Evolutionary conservation across 2,888 invertebrate genomes (phyloP).

Genomic region (Gnatocerus cornutus): DNA sequence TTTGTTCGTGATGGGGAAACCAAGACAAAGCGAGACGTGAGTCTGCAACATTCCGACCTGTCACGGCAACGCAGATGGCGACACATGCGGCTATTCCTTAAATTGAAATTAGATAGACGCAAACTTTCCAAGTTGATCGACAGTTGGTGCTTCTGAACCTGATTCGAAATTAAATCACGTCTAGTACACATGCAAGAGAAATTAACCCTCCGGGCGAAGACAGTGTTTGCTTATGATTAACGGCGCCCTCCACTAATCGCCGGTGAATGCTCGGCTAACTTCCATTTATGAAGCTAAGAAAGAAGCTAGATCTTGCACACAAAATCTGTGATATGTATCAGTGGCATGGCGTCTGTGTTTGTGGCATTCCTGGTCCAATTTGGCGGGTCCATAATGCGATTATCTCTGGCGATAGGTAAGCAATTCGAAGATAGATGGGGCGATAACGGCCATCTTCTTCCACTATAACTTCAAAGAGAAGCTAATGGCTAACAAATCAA

Average conservation of each 20-base stretch:
- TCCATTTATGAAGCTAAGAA: no score
- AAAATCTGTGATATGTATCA: no score
- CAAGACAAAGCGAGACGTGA: slow-evolving; percentile 39
- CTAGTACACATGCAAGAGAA: slow-evolving; percentile 21
- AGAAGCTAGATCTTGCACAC: no score
- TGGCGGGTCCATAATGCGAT: slow-evolving; percentile 47
- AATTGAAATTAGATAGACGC: slow-evolving; percentile 63
- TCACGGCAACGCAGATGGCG: slow-evolving; percentile 54
- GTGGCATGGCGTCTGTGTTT: slow-evolving; percentile 1
- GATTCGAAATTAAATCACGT: slow-evolving; percentile 57
- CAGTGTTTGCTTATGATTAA: slow-evolving; percentile 9
- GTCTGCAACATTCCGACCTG: slow-evolving; percentile 48
- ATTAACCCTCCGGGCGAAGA: slow-evolving; percentile 8
- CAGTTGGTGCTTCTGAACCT: slow-evolving; percentile 57
- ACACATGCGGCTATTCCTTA: slow-evolving; percentile 58
- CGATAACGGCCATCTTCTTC: slow-evolving; percentile 51
- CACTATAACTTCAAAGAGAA: slow-evolving; percentile 46
- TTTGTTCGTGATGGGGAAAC: slow-evolving; percentile 44
- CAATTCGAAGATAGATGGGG: slow-evolving; percentile 55
- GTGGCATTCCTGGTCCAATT: background rate
- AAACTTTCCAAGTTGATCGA: slow-evolving; percentile 61
- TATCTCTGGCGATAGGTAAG: slow-evolving; percentile 54
- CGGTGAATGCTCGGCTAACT: background rate
- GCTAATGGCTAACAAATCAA: slow-evolving; percentile 61
- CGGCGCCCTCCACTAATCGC: background rate